Percentiles rank a stretch among this genome's conserved stretches.
These are phyloP conservation scores for Brachyhypopomus gauderio DNA, from an alignment of 2,113 vertebrate genomes.

Conservation along the genomic window DNA sequence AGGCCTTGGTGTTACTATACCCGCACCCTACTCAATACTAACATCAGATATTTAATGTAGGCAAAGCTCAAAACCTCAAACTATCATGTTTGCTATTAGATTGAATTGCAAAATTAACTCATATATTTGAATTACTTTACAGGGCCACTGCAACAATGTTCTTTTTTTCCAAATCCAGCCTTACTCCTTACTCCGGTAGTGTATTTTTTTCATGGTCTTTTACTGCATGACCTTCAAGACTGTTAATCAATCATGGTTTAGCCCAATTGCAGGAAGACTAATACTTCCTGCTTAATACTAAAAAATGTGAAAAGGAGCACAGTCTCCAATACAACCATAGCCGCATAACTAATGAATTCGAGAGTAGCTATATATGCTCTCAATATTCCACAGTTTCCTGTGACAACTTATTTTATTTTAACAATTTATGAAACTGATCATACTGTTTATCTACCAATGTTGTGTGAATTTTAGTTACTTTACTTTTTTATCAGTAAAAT, in stretches of 20 bases:
- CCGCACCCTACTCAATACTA: not conserved
- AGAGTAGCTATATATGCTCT: not conserved
- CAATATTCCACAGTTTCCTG: too few species aligned
- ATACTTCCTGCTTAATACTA: too few species aligned
- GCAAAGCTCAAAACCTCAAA: not conserved
- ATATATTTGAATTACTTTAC: conserved; percentile 20
- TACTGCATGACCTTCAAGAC: not conserved
- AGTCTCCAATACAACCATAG: not conserved
- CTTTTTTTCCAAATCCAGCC: conserved; percentile 92
- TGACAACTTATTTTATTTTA: too few species aligned
- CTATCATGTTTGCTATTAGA: not conserved
- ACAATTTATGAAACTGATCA: not conserved
- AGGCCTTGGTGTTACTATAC: too few species aligned
- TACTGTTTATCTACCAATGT: not conserved
- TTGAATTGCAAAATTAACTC: not conserved
- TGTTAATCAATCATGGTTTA: too few species aligned
- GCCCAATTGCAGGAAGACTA: too few species aligned
- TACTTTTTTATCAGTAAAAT: not conserved
- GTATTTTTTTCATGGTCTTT: not conserved
- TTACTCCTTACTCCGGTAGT: conserved; percentile 86
- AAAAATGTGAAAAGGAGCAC: too few species aligned
- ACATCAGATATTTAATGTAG: not conserved
- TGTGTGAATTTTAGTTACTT: not conserved
- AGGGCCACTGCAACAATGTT: conserved; percentile 88
- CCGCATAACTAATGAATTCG: not conserved